These are phyloP conservation scores for Chrysoperla carnea DNA, from an alignment of 1,140 invertebrate genomes.

Conservation along the genomic window DNA sequence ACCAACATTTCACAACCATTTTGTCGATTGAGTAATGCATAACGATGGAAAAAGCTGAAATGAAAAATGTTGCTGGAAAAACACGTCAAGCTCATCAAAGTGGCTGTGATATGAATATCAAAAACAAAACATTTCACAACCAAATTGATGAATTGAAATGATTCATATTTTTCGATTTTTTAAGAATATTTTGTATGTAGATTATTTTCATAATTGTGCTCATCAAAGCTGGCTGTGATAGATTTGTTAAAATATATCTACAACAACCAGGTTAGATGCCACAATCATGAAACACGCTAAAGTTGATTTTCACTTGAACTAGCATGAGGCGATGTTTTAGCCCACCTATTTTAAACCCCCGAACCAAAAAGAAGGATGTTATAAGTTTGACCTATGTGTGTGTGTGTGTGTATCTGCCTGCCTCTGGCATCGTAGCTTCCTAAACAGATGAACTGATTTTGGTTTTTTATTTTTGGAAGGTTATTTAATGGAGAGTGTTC, in stretches of 20 bases:
- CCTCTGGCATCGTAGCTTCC: too few species aligned
- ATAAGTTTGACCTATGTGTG: too few species aligned
- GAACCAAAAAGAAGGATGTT: too few species aligned
- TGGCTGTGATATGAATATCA: constrained; percentile 56
- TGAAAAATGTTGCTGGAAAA: too few species aligned
- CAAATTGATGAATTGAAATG: constrained; percentile 40
- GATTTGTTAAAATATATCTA: constrained; percentile 33
- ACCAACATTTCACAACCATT: constrained; percentile 62
- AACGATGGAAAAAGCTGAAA: too few species aligned
- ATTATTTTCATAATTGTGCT: constrained; percentile 35
- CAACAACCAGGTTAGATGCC: constrained; percentile 60
- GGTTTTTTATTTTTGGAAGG: too few species aligned
- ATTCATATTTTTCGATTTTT: not conserved
- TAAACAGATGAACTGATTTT: too few species aligned
- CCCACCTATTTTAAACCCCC: too few species aligned
- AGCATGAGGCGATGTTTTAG: too few species aligned
- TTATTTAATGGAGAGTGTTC: too few species aligned
- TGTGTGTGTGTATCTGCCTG: too few species aligned
- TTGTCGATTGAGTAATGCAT: constrained; percentile 38
- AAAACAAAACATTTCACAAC: constrained; percentile 43
- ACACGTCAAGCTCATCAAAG: constrained; percentile 49
- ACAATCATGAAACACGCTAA: constrained; percentile 5
- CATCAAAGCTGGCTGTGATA: constrained; percentile 77
- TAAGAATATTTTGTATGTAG: constrained; percentile 11
- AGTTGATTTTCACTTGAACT: not conserved